phyloP scores from a whole-genome alignment of 2,113 vertebrate species.

The Tretioscincus oriximinensis region DNA sequence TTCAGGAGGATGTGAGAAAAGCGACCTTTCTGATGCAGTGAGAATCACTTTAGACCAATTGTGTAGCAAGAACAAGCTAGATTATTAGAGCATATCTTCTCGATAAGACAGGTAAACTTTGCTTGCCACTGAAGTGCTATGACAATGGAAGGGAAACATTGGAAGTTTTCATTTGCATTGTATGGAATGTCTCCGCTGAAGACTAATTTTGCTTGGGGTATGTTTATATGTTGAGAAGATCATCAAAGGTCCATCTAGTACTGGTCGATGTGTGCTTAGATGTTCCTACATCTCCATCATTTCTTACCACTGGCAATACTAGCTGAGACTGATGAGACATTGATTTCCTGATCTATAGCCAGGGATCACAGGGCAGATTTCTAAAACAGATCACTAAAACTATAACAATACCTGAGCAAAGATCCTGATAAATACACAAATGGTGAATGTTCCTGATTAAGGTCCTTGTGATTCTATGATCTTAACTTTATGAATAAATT shows the following conservation, averaged over 20 bases:
- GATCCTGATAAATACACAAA: neutral
- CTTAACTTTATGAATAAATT: too few relatives aligned
- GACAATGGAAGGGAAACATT: neutral
- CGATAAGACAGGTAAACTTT: neutral
- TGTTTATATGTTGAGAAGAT: neutral
- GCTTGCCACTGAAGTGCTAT: neutral
- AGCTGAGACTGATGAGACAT: neutral
- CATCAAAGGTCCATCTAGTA: too few relatives aligned
- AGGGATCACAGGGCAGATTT: neutral
- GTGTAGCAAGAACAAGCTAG: neutral
- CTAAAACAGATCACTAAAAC: neutral
- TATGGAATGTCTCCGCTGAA: neutral
- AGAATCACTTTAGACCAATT: neutral
- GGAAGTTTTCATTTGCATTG: neutral
- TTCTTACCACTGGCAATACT: too few relatives aligned
- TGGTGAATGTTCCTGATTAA: too few relatives aligned
- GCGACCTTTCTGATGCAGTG: neutral
- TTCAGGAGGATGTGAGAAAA: neutral
- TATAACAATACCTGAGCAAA: too few relatives aligned
- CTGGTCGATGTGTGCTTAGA: too few relatives aligned
- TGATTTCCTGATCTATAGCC: neutral
- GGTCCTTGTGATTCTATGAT: too few relatives aligned
- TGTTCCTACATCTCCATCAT: too few relatives aligned
- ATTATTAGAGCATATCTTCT: neutral
- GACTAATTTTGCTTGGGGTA: neutral